phyloP scores from a whole-genome alignment of 2,797 vertebrate genomes.

The Hephaestus fuliginosus region DNA sequence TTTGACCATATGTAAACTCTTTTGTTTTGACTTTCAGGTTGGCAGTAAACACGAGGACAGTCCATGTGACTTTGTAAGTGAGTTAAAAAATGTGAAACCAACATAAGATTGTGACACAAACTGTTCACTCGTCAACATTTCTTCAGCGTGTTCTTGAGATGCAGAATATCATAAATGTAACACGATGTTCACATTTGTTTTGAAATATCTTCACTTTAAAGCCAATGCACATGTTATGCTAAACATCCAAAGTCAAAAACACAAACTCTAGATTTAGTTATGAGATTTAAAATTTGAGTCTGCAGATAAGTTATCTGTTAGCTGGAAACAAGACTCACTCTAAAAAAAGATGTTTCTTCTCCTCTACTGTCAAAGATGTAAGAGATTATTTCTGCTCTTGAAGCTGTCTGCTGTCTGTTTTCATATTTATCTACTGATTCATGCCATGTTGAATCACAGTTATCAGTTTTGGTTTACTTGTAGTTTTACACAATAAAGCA shows the following conservation, averaged over 20 bases:
- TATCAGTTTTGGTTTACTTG: not conserved
- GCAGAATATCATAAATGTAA: too few relatives aligned
- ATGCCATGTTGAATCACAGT: not conserved
- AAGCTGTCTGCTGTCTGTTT: not conserved
- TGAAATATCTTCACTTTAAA: not conserved
- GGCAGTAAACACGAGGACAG: too few relatives aligned
- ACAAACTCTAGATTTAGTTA: too few relatives aligned
- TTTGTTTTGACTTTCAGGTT: too few relatives aligned
- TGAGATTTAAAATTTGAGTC: too few relatives aligned
- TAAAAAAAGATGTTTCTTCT: too few relatives aligned
- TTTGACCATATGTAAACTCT: too few relatives aligned
- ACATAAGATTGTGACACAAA: not conserved
- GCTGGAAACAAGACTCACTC: too few relatives aligned
- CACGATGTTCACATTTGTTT: not conserved
- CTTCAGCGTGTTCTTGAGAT: not conserved
- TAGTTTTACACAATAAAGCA: not conserved
- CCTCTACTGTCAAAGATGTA: too few relatives aligned
- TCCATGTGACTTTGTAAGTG: too few relatives aligned
- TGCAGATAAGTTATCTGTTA: too few relatives aligned
- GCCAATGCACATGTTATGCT: not conserved
- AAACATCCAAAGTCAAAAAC: too few relatives aligned
- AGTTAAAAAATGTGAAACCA: not conserved
- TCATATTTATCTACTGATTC: not conserved
- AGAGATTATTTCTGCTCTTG: not conserved
- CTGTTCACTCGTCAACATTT: not conserved